Conservation (phyloP, 2,888 invertebrate species). For the Blastobasis adustella region DNA sequence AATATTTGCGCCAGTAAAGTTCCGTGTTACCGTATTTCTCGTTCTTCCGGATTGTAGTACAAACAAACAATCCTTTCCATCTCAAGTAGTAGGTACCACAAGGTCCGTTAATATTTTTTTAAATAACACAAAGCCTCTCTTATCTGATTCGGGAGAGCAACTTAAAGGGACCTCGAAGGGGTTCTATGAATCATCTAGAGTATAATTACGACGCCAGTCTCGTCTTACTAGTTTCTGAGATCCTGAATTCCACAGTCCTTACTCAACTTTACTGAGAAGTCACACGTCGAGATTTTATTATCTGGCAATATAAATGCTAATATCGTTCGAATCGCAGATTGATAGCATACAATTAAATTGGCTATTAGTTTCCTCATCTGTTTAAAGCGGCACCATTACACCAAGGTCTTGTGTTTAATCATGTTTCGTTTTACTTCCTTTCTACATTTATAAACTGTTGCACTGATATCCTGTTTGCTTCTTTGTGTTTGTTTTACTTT, state of each 20-base stretch:
- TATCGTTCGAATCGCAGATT: constrained; percentile 2
- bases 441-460: constrained; percentile 18
- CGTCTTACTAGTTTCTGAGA: constrained; percentile 8
- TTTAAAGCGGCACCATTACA: constrained; percentile 13
- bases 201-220: no score
- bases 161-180: no score
- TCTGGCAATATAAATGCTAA: constrained; percentile 3
- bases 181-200: no score
- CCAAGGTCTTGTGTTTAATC: constrained; percentile 27
- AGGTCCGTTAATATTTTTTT: no score
- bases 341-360: constrained; percentile 4
- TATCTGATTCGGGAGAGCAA: no score
- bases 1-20: no score
- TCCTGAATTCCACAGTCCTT: constrained; percentile 31
- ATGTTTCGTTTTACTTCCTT: constrained; percentile 24
- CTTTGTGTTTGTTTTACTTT: neutral
- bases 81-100: no score
- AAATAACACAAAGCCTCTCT: no score
- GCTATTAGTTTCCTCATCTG: constrained; percentile 24
- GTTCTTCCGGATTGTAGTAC: no score
- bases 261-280: constrained; percentile 20
- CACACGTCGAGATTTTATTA: neutral
- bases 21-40: no score
- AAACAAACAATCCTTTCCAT: no score
- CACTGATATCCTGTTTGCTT: constrained; percentile 12